Evolutionary conservation across 2,113 vertebrate species (phyloP).

Genomic region (Eleginops maclovinus): DNA sequence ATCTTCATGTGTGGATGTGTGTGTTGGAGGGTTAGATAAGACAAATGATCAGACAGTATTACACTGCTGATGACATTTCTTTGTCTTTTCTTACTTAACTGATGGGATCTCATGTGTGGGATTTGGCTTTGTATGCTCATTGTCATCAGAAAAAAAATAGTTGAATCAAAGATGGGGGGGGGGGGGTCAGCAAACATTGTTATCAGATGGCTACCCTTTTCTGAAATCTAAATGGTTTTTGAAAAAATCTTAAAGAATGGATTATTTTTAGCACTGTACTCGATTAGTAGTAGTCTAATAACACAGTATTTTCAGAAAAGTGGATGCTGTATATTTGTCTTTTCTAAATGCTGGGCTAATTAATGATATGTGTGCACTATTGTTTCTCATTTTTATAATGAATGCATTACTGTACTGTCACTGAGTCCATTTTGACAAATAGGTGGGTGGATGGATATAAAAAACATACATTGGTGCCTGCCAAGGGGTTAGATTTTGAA

Average conservation of each 20-base stretch:
- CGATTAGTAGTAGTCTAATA: neutral
- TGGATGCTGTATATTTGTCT: slow-evolving; percentile 50
- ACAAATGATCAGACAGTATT: slow-evolving; percentile 64
- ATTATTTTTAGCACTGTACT: slow-evolving; percentile 4
- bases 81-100: slow-evolving; percentile 62
- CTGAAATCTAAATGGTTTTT: slow-evolving; percentile 82
- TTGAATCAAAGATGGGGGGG: slow-evolving; percentile 84
- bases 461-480: slow-evolving; percentile 81
- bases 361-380: slow-evolving; percentile 83
- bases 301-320: slow-evolving; percentile 30
- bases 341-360: slow-evolving; percentile 78
- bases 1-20: slow-evolving; percentile 27
- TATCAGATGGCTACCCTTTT: slow-evolving; percentile 79
- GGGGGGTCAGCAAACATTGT: slow-evolving; percentile 82
- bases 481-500: slow-evolving; percentile 84
- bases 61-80: slow-evolving; percentile 71
- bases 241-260: slow-evolving; percentile 69
- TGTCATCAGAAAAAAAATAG: slow-evolving; percentile 84
- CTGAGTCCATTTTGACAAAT: slow-evolving; percentile 86
- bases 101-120: slow-evolving; percentile 56
- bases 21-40: slow-evolving; percentile 58
- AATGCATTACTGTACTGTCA: slow-evolving; percentile 86
- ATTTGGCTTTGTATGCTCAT: slow-evolving; percentile 40
- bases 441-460: slow-evolving; percentile 83
- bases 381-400: slow-evolving; percentile 85